Evolutionary conservation across 2,888 invertebrate species (phyloP).

Genomic region (Drosophila borborema): DNA sequence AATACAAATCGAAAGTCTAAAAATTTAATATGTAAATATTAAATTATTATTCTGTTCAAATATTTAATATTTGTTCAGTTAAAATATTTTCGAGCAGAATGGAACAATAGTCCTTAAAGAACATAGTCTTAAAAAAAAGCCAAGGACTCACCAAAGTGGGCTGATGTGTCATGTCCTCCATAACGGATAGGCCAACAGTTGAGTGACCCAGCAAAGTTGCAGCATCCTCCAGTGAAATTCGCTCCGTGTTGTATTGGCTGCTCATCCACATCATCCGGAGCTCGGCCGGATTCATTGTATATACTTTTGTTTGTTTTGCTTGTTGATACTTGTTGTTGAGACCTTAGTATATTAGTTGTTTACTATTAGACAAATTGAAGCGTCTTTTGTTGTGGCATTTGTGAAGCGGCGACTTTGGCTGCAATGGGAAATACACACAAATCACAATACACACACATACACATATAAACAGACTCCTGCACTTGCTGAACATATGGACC

Average conservation of each 20-base stretch:
- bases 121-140: not conserved
- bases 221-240: constrained; percentile 84
- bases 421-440: constrained; percentile 33
- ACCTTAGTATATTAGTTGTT: constrained; percentile 19
- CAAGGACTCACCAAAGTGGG: constrained; percentile 86
- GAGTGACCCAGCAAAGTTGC: constrained; percentile 85
- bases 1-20: not conserved
- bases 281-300: constrained; percentile 79
- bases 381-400: constrained; percentile 30
- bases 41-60: not conserved
- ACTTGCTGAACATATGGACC: constrained; percentile 58
- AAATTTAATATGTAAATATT: not conserved
- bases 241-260: constrained; percentile 86
- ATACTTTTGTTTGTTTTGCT: constrained; percentile 4
- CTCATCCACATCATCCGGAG: constrained; percentile 88
- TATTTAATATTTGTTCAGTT: not conserved
- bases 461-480: constrained; percentile 41
- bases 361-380: constrained; percentile 24
- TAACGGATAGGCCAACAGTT: constrained; percentile 86
- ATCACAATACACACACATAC: constrained; percentile 14
- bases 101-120: not conserved
- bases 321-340: constrained; percentile 14
- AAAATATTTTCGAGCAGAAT: not conserved
- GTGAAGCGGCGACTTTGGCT: constrained; percentile 20
- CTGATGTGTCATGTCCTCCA: constrained; percentile 86